These are phyloP conservation scores for Hypercompe scribonia DNA, from an alignment of 2,888 invertebrate genomes.

Conservation along the genomic window DNA sequence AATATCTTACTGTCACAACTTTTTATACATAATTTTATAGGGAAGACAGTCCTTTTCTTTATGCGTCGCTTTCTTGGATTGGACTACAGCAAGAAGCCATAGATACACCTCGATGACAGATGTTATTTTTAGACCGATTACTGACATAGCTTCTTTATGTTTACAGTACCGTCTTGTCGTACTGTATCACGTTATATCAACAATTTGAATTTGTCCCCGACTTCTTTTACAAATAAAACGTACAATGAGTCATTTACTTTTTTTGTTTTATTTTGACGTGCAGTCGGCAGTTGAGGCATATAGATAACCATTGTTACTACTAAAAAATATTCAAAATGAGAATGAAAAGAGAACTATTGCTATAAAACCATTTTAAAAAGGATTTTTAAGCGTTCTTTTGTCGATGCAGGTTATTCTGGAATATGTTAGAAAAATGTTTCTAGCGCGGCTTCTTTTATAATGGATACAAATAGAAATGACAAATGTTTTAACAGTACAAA, in stretches of 20 bases:
- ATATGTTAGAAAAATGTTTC: neutral
- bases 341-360: too few relatives aligned
- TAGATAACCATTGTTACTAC: neutral
- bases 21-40: neutral
- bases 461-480: too few relatives aligned
- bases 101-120: neutral
- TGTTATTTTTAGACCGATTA: slow-evolving; percentile 1
- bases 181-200: slow-evolving; percentile 22
- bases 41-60: neutral
- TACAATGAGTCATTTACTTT: slow-evolving; percentile 25
- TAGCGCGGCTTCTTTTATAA: too few relatives aligned
- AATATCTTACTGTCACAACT: neutral
- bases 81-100: neutral
- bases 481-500: too few relatives aligned
- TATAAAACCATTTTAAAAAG: too few relatives aligned
- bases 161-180: slow-evolving; percentile 2
- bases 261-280: neutral
- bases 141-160: slow-evolving; percentile 11
- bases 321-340: too few relatives aligned
- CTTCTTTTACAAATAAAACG: slow-evolving; percentile 25
- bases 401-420: neutral
- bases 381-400: neutral
- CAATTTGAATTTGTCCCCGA: slow-evolving; percentile 10
- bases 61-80: neutral
- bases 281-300: neutral